These are phyloP conservation scores for Tachuris rubrigastra DNA, from an alignment of 2,113 vertebrate species.

Conservation along the genomic window DNA sequence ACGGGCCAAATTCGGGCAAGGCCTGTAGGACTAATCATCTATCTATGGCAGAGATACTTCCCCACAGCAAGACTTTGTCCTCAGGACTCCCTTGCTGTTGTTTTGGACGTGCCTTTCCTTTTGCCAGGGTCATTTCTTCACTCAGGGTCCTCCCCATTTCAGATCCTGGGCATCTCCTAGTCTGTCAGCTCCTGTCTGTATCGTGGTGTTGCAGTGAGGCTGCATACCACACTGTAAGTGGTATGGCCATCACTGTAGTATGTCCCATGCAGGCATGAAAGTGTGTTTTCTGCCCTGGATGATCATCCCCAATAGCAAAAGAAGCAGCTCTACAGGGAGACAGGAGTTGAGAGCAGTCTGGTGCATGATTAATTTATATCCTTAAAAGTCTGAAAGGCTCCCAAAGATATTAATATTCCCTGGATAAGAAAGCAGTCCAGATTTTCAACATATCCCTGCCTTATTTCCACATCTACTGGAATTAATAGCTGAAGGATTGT, in stretches of 20 bases:
- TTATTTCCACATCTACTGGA: conserved; percentile 13
- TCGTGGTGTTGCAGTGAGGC: neutral
- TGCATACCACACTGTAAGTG: neutral
- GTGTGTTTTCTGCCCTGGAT: neutral
- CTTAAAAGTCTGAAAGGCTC: conserved; percentile 38
- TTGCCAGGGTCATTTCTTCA: neutral
- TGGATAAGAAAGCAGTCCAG: neutral
- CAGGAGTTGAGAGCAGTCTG: conserved; percentile 33
- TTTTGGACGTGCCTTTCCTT: neutral
- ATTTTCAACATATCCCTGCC: conserved; percentile 9
- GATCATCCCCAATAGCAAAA: neutral
- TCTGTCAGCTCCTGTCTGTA: neutral
- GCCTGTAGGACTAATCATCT: neutral
- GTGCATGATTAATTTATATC: conserved; percentile 39
- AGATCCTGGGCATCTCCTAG: neutral
- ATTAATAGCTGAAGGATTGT: conserved; percentile 8
- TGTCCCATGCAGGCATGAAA: neutral
- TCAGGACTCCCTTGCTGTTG: neutral
- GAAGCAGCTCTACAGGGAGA: neutral
- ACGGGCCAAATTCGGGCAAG: neutral
- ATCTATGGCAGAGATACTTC: neutral
- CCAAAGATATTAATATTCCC: conserved; percentile 7
- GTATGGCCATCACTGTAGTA: neutral
- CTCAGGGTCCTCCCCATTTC: accelerated
- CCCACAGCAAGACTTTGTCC: neutral